Conservation (phyloP, 2,888 invertebrate species). For the Steinernema carpocapsae region DNA sequence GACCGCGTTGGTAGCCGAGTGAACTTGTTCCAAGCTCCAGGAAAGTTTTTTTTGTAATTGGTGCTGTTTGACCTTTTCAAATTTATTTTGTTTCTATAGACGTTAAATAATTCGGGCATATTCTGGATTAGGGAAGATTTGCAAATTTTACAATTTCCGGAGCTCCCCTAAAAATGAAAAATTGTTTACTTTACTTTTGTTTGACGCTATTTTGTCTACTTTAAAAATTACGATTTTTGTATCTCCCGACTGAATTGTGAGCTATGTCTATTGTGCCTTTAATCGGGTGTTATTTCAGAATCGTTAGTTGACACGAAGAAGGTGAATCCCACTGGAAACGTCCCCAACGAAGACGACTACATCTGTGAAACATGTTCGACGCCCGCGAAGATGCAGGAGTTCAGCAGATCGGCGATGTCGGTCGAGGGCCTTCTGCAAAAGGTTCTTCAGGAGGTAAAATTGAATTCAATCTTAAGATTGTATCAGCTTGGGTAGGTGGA, state of each 20-base stretch:
- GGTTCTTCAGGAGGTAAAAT: slow-evolving; percentile 45
- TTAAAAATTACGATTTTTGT: no score
- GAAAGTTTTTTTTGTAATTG: slow-evolving; percentile 68
- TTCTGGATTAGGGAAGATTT: no score
- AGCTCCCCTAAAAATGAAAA: no score
- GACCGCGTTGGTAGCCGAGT: slow-evolving; percentile 75
- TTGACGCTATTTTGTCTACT: no score
- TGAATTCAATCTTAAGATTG: neutral
- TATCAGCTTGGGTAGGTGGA: no score
- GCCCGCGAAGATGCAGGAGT: slow-evolving; percentile 58
- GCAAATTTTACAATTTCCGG: no score
- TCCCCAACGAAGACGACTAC: slow-evolving; percentile 65
- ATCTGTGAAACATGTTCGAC: slow-evolving; percentile 66
- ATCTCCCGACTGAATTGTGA: no score
- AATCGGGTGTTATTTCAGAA: no score
- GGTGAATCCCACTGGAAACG: slow-evolving; percentile 2
- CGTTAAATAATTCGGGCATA: no score
- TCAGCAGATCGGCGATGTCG: slow-evolving; percentile 60
- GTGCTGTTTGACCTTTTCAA: neutral
- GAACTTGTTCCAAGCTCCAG: slow-evolving; percentile 74
- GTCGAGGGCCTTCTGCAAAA: slow-evolving; percentile 55
- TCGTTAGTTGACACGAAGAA: slow-evolving; percentile 6
- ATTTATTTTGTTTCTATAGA: neutral
- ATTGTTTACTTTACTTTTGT: no score
- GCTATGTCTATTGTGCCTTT: no score